Percentiles rank a stretch among this genome's conserved stretches.
These are phyloP conservation scores for Characodon lateralis DNA, from an alignment of 2,797 vertebrate species.

Conservation along the genomic window DNA sequence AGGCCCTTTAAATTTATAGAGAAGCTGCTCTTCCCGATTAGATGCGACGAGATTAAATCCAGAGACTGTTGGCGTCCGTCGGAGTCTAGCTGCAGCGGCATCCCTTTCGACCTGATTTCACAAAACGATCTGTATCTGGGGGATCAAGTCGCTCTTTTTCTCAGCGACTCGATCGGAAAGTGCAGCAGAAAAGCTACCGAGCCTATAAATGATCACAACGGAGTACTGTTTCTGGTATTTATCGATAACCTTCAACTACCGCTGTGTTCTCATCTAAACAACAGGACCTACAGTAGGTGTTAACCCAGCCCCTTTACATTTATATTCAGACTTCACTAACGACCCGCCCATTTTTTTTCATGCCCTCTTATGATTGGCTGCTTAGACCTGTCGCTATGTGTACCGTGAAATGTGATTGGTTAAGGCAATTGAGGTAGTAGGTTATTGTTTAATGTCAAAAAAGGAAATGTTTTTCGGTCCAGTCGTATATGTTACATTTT, in stretches of 20 bases:
- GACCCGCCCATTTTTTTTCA: constrained; percentile 23
- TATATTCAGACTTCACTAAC: constrained; percentile 18
- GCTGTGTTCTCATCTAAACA: constrained; percentile 52
- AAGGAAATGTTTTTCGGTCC: neutral
- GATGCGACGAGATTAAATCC: constrained; percentile 78
- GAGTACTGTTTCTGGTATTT: constrained; percentile 11
- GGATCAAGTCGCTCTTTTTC: constrained; percentile 73
- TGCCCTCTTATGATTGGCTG: constrained; percentile 39
- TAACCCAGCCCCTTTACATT: constrained; percentile 34
- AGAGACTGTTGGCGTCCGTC: constrained; percentile 69
- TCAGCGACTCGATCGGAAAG: constrained; percentile 73
- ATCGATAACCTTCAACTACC: constrained; percentile 3
- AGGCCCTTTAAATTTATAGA: constrained; percentile 71
- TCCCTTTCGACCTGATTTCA: constrained; percentile 76
- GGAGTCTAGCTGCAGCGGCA: constrained; percentile 80
- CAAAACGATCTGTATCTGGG: constrained; percentile 40
- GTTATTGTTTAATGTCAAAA: neutral
- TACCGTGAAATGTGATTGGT: constrained; percentile 41
- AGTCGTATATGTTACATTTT: neutral
- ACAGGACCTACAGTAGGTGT: constrained; percentile 26
- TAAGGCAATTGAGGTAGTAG: neutral
- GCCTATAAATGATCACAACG: neutral
- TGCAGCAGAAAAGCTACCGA: constrained; percentile 21
- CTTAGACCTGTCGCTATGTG: neutral
- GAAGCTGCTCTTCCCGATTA: constrained; percentile 77